Base-by-base conservation (phyloP, 2,888 invertebrate genomes). In the Caenorhabditis doughertyi region DNA sequence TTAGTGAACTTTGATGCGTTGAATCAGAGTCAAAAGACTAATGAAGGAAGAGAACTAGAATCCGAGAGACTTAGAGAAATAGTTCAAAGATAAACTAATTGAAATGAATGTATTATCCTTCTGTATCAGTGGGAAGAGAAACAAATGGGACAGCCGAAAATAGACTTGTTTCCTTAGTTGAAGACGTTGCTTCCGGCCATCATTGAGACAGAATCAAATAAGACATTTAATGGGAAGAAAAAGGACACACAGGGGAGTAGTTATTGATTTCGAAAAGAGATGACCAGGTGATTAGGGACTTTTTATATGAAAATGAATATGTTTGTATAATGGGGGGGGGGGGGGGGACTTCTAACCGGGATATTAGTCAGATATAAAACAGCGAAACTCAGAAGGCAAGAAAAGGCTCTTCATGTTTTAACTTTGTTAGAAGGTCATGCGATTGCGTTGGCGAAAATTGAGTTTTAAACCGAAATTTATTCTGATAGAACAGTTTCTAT, bases 111-210 rank as follows among this genome's bases (percentile, higher is more conserved):
- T n/a, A n/a, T n/a, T n/a, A 51, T 51, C 35, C 18, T 51, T 27
- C 32, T 51, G 29, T 55, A 55, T 55, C 55, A 27, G 29, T 27
- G 11, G 53, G 53, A 49, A 23, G 25, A 49, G 64, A 49, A 49
- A 29, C 18, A 23, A 35, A 35, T 51, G 67, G 23, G 72, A 23
- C n/a, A 13, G 44, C 18, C 65, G 44, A 65, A 76, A 76, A 76
- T 76, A 76, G 74, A 58, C 67, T 49, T 70, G 70, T 70, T 70
- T 70, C 70, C 44, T 70, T 68, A 68, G 32, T 44, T 25, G 56
- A 70, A 42, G 42, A 32, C 21, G 35, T 23, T 35, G 65, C 56
- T 76, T 76, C 74, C 74, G 74, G 74, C 67, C 67, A 51, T 76
- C 67, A 76, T 25, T 53, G 25, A 64, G 64, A 62, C 44, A 29